These are phyloP conservation scores for Porites lobata DNA, from an alignment of 92 coral and sea anemone species.

Conservation along the genomic window DNA sequence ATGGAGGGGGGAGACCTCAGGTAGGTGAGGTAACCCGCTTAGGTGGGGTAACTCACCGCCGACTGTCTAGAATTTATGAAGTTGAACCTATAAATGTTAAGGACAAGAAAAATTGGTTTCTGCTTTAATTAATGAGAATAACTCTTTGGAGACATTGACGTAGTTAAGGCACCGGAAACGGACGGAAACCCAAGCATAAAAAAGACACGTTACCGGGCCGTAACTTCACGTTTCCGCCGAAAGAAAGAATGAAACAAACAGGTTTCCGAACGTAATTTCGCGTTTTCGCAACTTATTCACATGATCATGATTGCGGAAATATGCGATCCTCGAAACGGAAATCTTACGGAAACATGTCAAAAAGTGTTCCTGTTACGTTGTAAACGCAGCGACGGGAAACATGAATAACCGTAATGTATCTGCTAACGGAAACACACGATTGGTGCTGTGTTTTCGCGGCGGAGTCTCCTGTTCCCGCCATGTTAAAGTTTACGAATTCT, in stretches of 20 bases:
- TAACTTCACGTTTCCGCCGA: neutral
- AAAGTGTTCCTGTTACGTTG: constrained; percentile 24
- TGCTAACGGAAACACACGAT: constrained; percentile 9
- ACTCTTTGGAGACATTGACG: neutral
- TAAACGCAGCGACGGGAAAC: constrained; percentile 29
- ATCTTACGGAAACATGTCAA: constrained; percentile 6
- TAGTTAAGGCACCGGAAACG: neutral
- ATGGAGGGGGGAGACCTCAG: too few species aligned
- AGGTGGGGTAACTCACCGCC: too few species aligned
- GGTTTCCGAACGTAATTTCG: neutral
- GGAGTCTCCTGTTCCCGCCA: constrained; percentile 16
- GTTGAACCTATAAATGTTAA: too few species aligned
- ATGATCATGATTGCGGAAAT: too few species aligned
- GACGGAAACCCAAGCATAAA: neutral
- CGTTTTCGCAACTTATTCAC: too few species aligned
- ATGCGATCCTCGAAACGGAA: neutral
- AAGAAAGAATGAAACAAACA: neutral
- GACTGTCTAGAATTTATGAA: too few species aligned
- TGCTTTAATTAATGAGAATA: neutral
- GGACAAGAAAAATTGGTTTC: neutral
- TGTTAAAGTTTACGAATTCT: constrained; percentile 10
- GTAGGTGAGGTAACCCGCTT: too few species aligned
- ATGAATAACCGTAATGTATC: constrained; percentile 17
- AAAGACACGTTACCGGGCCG: neutral
- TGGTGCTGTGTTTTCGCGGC: constrained; percentile 22